Base-by-base conservation (phyloP, 2,113 vertebrate species). In the Oncorhynchus tshawytscha region DNA sequence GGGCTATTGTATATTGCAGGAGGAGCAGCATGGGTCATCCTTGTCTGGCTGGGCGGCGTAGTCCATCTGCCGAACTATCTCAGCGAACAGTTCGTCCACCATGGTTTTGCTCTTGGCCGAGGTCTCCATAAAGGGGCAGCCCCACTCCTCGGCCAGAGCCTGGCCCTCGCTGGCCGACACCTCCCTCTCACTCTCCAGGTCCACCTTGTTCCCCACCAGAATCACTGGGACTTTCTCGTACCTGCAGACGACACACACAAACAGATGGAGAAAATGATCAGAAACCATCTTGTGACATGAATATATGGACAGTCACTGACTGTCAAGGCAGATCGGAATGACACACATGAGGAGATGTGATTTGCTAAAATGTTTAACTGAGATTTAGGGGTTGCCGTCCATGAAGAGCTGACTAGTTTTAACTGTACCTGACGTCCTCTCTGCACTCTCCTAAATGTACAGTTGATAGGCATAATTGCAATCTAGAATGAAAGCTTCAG, bases 41-140 rank as follows among this genome's bases (percentile, higher is more conserved):
- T 98, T 99, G 94, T 99, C 98, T 0, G 98, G 97, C 94, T 99
- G 97, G 27, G 97, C 95, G 20, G 97, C 97, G 81, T 96, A 99
- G 96, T 99, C 98, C 98, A 99, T 99, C 91, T 99, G 97, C 91
- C 98, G 95, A 86, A 99, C 98, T 13, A 99, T 99, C 90, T 99
- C 98, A 0, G 98, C 97, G 82, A 99, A 99, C 86, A 99, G 96
- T 92, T 99, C 98, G 81, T 99, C 98, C 92, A 99, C 98, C 97
- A 99, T 99, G 76, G 96, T 98, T 94, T 99, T 99, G 91, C 97
- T 99, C 93, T 99, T 99, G 85, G 98, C 98, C 1, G 98, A 99
- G 8, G 98, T 99, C 92, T 99, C 98, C 95, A 99, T 98, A 84
- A 99, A 99, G n/a, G 98, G 98, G 87, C 97, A 99, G 87, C 97